These are phyloP conservation scores for Tillus elongatus DNA, from an alignment of 2,888 invertebrate species.

Conservation along the genomic window DNA sequence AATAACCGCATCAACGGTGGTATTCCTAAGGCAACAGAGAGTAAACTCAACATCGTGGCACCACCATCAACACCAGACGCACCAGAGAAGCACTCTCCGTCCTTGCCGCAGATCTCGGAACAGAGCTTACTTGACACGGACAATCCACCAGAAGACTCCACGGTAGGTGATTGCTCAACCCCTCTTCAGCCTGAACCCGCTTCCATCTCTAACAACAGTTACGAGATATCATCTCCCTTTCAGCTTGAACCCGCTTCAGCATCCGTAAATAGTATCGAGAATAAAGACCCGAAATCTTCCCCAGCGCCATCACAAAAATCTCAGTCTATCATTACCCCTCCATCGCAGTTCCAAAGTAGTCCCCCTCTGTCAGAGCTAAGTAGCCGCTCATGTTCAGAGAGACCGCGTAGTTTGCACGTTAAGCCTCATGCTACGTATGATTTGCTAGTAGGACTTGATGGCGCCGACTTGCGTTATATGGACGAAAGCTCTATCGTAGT, in stretches of 20 bases:
- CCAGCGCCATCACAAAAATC: slow-evolving; percentile 43
- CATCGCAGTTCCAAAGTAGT: slow-evolving; percentile 62
- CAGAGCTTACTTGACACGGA: slow-evolving; percentile 55
- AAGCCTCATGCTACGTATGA: slow-evolving; percentile 53
- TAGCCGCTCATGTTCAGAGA: slow-evolving; percentile 25
- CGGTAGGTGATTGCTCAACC: slow-evolving; percentile 29
- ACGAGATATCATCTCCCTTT: slow-evolving; percentile 12
- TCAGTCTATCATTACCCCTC: slow-evolving; percentile 66
- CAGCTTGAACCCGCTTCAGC: slow-evolving; percentile 25
- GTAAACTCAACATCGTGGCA: slow-evolving; percentile 30
- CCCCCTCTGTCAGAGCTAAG: slow-evolving; percentile 39
- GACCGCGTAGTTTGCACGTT: slow-evolving; percentile 48
- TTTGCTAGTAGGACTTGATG: slow-evolving; percentile 68
- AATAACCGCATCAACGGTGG: slow-evolving; percentile 50
- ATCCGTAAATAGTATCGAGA: slow-evolving; percentile 35
- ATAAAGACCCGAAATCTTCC: slow-evolving; percentile 36
- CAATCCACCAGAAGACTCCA: slow-evolving; percentile 36
- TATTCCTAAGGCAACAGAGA: slow-evolving; percentile 36
- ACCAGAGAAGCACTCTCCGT: slow-evolving; percentile 32
- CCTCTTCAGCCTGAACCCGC: slow-evolving; percentile 21
- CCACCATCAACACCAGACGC: slow-evolving; percentile 10
- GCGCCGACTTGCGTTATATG: slow-evolving; percentile 82
- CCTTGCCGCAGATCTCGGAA: slow-evolving; percentile 56
- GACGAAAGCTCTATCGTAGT: slow-evolving; percentile 82
- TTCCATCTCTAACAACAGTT: slow-evolving; percentile 13